Conservation (phyloP, 2,888 invertebrate species). For the Microplitis deprimator region DNA sequence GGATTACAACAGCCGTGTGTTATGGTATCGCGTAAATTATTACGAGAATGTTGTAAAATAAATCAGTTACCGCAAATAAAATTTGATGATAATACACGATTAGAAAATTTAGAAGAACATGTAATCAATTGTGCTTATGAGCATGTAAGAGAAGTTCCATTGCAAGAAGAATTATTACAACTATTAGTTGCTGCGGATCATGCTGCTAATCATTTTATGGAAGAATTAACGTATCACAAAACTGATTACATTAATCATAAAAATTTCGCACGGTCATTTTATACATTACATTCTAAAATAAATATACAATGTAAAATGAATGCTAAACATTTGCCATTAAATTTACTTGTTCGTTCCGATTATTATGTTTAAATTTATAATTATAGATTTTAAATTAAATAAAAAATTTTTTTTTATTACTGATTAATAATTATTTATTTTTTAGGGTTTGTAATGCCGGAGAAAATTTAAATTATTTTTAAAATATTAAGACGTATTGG, state of each 20-base stretch:
- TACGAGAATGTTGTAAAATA: conserved; percentile 3
- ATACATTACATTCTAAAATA: conserved; percentile 1
- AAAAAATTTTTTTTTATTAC: neutral
- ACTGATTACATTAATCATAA: conserved; percentile 14
- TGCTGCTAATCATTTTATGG: conserved; percentile 6
- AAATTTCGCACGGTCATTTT: neutral
- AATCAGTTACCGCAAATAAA: neutral
- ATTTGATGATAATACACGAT: neutral
- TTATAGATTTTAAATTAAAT: neutral
- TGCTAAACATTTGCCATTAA: conserved; percentile 2
- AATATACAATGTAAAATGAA: conserved; percentile 7
- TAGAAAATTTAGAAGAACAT: neutral
- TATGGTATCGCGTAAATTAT: conserved; percentile 8
- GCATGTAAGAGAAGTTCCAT: neutral
- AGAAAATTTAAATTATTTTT: no score
- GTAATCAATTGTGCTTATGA: neutral
- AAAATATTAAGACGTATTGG: no score
- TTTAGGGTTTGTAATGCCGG: no score
- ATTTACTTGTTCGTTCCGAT: neutral
- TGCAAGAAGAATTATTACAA: conserved; percentile 9
- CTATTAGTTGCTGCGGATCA: conserved; percentile 9
- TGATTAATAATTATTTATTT: neutral
- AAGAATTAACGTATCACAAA: neutral
- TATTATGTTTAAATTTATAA: neutral
- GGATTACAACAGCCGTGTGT: neutral